phyloP scores from a whole-genome alignment of 1,140 invertebrate genomes.

The Oncopeltus fasciatus region DNA sequence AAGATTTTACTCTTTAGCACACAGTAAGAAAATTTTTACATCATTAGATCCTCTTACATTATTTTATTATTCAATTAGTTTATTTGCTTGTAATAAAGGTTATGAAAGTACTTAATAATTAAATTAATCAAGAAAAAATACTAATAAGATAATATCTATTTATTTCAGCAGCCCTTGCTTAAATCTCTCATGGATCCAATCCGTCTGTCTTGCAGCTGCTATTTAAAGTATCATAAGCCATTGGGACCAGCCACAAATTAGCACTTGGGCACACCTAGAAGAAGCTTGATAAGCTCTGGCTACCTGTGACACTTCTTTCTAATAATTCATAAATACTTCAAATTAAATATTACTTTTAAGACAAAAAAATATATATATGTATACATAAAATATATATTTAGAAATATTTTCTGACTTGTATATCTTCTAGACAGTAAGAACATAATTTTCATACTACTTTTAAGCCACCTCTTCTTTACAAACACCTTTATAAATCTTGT shows the following conservation, averaged over 20 bases:
- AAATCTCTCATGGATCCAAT: neutral
- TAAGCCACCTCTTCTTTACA: too few species aligned
- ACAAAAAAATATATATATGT: neutral
- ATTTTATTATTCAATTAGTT: too few species aligned
- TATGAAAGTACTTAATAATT: too few species aligned
- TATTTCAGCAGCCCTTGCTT: constrained; percentile 13
- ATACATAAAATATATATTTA: constrained; percentile 10
- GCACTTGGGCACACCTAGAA: constrained; percentile 13
- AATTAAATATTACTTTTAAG: neutral
- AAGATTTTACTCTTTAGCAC: too few species aligned
- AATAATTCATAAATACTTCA: neutral
- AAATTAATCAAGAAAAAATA: too few species aligned
- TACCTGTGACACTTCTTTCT: neutral
- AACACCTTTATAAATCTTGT: too few species aligned
- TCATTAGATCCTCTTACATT: too few species aligned
- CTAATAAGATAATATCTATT: too few species aligned
- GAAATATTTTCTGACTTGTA: constrained; percentile 6
- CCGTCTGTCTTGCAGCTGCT: constrained; percentile 13
- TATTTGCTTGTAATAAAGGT: too few species aligned
- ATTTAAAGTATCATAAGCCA: constrained; percentile 11
- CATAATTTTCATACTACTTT: neutral
- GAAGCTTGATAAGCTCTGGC: neutral
- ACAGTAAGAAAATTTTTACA: too few species aligned
- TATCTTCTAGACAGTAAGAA: neutral
- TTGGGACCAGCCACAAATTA: constrained; percentile 18